Conservation (phyloP, 2,113 vertebrate genomes). For the Anarhynchus alexandrinus region DNA sequence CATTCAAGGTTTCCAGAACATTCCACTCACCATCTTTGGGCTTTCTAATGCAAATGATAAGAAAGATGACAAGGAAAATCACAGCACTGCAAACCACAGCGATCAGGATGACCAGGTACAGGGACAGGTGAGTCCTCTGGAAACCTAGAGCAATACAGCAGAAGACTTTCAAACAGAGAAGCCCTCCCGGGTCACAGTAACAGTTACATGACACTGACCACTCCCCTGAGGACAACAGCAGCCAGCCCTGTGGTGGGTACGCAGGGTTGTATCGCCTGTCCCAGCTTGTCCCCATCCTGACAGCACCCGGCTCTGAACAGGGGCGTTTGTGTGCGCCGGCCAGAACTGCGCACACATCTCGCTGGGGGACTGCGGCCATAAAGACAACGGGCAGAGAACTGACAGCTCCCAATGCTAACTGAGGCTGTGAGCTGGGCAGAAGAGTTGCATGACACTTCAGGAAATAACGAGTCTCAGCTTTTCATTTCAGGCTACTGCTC, state of each 20-base stretch:
- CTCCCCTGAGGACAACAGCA: background rate
- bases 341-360: background rate
- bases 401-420: accelerated
- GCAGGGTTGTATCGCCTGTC: background rate
- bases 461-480: background rate
- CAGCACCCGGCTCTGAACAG: background rate
- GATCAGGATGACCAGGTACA: conserved; percentile 1
- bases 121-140: background rate
- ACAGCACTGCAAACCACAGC: background rate
- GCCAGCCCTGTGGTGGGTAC: background rate
- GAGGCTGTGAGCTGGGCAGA: background rate
- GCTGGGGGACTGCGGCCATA: accelerated
- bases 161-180: background rate
- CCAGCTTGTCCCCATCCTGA: accelerated
- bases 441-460: accelerated
- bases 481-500: background rate
- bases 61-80: background rate
- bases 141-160: background rate
- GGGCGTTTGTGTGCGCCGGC: accelerated
- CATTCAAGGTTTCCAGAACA: background rate
- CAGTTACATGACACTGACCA: background rate
- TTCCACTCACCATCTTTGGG: conserved; percentile 15
- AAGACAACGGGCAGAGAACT: background rate
- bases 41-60: background rate
- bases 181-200: background rate